phyloP scores from a whole-genome alignment of 64 coral and sea anemone genomes.

The Astreopora myriophthalma region DNA sequence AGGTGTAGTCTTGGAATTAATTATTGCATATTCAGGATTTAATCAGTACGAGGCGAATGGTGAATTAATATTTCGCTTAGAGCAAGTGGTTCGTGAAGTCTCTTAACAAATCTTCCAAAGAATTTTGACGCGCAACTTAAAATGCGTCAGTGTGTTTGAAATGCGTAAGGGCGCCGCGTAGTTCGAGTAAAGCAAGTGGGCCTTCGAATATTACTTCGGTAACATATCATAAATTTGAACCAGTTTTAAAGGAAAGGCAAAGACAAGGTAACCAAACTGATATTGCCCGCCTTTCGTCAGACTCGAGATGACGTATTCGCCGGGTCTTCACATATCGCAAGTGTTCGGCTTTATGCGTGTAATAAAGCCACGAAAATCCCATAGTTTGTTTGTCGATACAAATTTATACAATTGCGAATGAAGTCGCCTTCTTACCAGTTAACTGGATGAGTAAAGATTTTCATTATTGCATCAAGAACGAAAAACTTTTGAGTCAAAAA shows the following conservation, averaged over 20 bases:
- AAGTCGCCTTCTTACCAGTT: background rate
- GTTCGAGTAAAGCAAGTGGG: no score
- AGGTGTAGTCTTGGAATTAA: constrained; percentile 30
- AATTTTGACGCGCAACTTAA: background rate
- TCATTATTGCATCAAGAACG: background rate
- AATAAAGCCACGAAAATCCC: background rate
- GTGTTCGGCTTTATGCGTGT: background rate
- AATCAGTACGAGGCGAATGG: background rate
- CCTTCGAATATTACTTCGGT: no score
- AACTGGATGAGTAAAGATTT: background rate
- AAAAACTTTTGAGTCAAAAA: background rate
- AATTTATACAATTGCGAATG: background rate
- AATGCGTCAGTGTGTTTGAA: background rate
- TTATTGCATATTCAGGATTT: background rate
- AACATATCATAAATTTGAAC: background rate
- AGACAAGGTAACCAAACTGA: background rate
- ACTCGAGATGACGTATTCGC: background rate
- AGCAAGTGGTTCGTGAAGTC: background rate
- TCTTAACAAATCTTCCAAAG: background rate
- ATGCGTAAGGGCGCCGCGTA: no score
- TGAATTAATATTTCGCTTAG: background rate
- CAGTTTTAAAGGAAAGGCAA: background rate
- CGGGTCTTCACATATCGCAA: background rate
- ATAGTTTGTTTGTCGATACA: background rate
- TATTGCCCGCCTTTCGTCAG: no score